These are phyloP conservation scores for Galerucella pusilla DNA, from an alignment of 2,888 invertebrate species.

Conservation along the genomic window DNA sequence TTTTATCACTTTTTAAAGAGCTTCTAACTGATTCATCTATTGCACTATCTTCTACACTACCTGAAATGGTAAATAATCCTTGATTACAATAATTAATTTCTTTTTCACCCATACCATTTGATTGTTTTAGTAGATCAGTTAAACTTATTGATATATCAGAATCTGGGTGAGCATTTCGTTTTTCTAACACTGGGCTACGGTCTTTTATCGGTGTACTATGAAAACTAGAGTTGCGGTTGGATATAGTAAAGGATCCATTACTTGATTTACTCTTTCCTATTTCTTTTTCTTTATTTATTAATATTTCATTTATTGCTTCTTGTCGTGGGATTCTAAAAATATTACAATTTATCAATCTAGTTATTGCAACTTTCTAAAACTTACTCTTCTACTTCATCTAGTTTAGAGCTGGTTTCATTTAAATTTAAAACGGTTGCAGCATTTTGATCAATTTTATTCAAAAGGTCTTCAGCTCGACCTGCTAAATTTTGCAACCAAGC, in stretches of 20 bases:
- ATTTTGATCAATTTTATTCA: constrained; percentile 80
- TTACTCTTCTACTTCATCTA: constrained; percentile 37
- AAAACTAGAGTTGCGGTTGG: constrained; percentile 34
- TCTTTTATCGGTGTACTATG: constrained; percentile 36
- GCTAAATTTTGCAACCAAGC: constrained; percentile 79
- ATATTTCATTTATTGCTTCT: constrained; percentile 24
- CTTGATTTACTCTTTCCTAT: constrained; percentile 24
- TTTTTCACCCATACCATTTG: constrained; percentile 23
- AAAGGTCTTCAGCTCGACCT: constrained; percentile 77
- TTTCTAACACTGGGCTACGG: constrained; percentile 18
- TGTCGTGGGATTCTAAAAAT: constrained; percentile 35
- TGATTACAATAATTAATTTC: constrained; percentile 8
- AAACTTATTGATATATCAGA: not conserved
- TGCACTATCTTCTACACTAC: constrained; percentile 40
- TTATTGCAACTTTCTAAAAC: constrained; percentile 8
- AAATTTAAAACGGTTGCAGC: constrained; percentile 74
- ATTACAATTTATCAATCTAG: not conserved
- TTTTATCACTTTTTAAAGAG: constrained; percentile 41
- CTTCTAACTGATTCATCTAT: constrained; percentile 44
- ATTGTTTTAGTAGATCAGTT: constrained; percentile 16
- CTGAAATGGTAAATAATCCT: constrained; percentile 29
- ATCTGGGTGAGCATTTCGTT: constrained; percentile 10
- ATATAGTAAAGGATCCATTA: constrained; percentile 13
- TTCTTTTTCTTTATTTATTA: constrained; percentile 28
- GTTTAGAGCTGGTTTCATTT: constrained; percentile 51